Evolutionary conservation across 2,113 vertebrate species (phyloP).

Genomic region (Hyaena hyaena): DNA sequence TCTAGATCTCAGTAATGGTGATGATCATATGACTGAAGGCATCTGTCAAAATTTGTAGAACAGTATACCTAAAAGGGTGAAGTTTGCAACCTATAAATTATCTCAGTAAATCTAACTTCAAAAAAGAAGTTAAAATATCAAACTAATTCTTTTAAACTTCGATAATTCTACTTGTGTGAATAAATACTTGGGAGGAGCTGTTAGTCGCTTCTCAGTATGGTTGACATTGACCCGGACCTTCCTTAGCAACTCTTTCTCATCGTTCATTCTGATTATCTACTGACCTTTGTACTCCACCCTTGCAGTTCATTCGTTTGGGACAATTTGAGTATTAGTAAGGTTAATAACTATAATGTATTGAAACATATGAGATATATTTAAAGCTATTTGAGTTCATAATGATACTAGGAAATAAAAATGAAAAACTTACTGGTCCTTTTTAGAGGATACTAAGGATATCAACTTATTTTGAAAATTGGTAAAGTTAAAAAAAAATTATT

Average conservation of each 20-base stretch:
- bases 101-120: not conserved
- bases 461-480: conserved; percentile 28
- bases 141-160: not conserved
- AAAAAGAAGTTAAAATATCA: not conserved
- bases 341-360: not conserved
- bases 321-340: not conserved
- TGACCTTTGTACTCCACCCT: not conserved
- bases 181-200: not conserved
- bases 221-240: not conserved
- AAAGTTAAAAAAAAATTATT: not conserved
- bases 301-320: not conserved
- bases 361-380: not conserved
- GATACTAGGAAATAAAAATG: not conserved
- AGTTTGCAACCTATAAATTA: not conserved
- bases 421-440: not conserved
- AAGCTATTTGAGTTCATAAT: not conserved
- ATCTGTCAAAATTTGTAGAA: not conserved
- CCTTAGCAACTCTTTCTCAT: not conserved
- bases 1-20: not conserved
- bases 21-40: not conserved
- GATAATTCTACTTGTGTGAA: not conserved
- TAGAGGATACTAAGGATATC: not conserved
- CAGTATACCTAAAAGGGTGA: not conserved
- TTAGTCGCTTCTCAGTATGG: not conserved
- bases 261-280: not conserved